Percentiles rank a stretch among this genome's conserved stretches.
Conservation (phyloP, 2,888 invertebrate genomes). For the Malthinus seriepunctatus region DNA sequence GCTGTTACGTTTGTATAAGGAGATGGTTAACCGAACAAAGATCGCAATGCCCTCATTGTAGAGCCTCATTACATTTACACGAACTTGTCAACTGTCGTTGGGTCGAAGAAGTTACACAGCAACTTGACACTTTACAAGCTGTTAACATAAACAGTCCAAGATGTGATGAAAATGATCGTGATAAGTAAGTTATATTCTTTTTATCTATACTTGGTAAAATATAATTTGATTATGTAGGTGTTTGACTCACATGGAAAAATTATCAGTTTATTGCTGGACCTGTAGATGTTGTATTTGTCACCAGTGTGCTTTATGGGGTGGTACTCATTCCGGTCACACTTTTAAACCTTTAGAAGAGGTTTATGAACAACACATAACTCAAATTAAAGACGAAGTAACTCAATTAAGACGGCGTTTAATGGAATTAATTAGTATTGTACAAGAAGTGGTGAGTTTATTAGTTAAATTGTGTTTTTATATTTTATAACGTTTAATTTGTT, state of each 20-base stretch:
- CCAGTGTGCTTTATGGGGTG: slow-evolving; percentile 92
- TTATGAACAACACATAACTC: slow-evolving; percentile 84
- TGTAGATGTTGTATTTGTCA: slow-evolving; percentile 91
- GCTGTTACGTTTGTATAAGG: slow-evolving; percentile 91
- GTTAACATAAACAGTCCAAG: slow-evolving; percentile 55
- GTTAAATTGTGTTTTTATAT: background rate
- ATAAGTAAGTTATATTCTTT: slow-evolving; percentile 61
- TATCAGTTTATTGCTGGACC: slow-evolving; percentile 91
- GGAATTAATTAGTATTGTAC: slow-evolving; percentile 85
- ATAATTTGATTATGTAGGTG: slow-evolving; percentile 60
- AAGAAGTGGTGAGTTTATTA: slow-evolving; percentile 74
- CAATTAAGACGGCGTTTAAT: slow-evolving; percentile 78
- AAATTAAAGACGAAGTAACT: slow-evolving; percentile 83
- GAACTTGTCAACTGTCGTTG: slow-evolving; percentile 94
- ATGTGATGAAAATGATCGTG: slow-evolving; percentile 65
- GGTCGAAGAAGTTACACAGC: slow-evolving; percentile 94
- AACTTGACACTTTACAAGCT: slow-evolving; percentile 85
- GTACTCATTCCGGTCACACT: slow-evolving; percentile 87
- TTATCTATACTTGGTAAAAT: background rate
- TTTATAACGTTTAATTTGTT: slow-evolving; percentile 11
- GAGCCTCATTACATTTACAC: slow-evolving; percentile 84
- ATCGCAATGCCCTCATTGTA: slow-evolving; percentile 92
- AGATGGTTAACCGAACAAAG: slow-evolving; percentile 92
- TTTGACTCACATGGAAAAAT: slow-evolving; percentile 82
- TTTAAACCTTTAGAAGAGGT: slow-evolving; percentile 92